Conservation (phyloP, 2,113 vertebrate species). For the Rhabdornis inornatus region DNA sequence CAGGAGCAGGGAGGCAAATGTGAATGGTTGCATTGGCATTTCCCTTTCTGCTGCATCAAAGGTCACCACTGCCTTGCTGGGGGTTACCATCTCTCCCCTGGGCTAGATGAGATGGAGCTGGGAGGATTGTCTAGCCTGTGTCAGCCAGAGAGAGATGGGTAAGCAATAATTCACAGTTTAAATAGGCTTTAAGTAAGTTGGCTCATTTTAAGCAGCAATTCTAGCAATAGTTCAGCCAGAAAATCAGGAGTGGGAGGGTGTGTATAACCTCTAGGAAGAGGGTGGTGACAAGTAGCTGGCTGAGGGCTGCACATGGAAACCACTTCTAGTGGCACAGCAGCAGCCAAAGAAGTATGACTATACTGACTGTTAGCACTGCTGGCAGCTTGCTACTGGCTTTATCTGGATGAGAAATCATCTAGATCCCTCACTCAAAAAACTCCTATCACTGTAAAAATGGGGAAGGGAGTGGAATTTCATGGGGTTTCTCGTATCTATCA, state of each 20-base stretch:
- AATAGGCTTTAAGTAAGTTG: neutral
- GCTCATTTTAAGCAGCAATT: conserved; percentile 7
- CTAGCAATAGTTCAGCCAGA: conserved; percentile 31
- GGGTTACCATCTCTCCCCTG: neutral
- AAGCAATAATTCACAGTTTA: neutral
- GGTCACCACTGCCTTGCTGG: neutral
- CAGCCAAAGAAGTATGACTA: neutral
- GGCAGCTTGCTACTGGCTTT: neutral
- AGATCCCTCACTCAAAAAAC: neutral
- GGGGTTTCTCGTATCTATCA: neutral
- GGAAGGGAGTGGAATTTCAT: neutral
- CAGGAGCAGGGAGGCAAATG: neutral
- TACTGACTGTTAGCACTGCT: neutral
- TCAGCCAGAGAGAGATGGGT: neutral
- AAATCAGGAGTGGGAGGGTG: conserved; percentile 12
- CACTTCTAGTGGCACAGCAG: neutral
- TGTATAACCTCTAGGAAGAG: conserved; percentile 38
- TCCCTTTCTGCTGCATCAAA: neutral
- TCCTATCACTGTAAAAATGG: neutral
- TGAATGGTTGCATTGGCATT: neutral
- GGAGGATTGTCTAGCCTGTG: neutral
- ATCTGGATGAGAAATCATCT: neutral
- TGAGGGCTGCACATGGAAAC: neutral
- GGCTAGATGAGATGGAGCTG: neutral
- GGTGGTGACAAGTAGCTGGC: conserved; percentile 59